Conservation (phyloP, 1,140 invertebrate genomes). For the Leptopilina boulardi region DNA sequence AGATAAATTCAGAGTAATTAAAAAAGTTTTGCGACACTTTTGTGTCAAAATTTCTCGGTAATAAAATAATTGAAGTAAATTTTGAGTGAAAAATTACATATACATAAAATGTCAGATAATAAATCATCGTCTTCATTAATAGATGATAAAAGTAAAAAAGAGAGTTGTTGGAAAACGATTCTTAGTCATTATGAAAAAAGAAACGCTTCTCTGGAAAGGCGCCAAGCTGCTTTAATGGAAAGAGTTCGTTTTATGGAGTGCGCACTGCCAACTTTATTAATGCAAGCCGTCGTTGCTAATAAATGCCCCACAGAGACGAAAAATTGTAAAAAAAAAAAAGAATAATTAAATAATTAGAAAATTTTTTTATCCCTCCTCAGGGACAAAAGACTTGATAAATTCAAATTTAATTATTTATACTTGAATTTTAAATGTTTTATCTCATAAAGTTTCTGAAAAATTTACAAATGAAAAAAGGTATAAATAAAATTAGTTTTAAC, state of each 20-base stretch:
- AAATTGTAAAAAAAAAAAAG: background rate
- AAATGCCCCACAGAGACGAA: slow-evolving; percentile 34
- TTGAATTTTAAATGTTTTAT: too few relatives aligned
- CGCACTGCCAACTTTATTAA: slow-evolving; percentile 59
- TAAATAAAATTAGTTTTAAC: too few relatives aligned
- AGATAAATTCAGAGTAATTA: slow-evolving; percentile 4
- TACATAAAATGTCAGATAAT: background rate
- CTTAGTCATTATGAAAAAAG: slow-evolving; percentile 60
- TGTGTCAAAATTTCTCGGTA: background rate
- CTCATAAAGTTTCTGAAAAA: too few relatives aligned
- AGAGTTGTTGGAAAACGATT: slow-evolving; percentile 59
- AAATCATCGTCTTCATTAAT: background rate
- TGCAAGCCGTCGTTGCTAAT: slow-evolving; percentile 52
- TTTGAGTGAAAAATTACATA: background rate
- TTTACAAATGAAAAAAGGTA: too few relatives aligned
- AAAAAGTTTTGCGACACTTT: too few relatives aligned
- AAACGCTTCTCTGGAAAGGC: slow-evolving; percentile 59
- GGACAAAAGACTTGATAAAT: too few relatives aligned
- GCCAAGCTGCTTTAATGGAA: slow-evolving; percentile 55
- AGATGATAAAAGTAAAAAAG: slow-evolving; percentile 32
- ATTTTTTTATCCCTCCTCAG: too few relatives aligned
- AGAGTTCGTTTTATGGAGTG: slow-evolving; percentile 63
- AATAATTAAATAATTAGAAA: slow-evolving; percentile 14
- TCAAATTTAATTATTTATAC: too few relatives aligned
- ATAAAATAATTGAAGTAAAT: background rate